Base-by-base conservation (phyloP, 1,140 invertebrate species). In the Holcopasites calliopsidis region DNA sequence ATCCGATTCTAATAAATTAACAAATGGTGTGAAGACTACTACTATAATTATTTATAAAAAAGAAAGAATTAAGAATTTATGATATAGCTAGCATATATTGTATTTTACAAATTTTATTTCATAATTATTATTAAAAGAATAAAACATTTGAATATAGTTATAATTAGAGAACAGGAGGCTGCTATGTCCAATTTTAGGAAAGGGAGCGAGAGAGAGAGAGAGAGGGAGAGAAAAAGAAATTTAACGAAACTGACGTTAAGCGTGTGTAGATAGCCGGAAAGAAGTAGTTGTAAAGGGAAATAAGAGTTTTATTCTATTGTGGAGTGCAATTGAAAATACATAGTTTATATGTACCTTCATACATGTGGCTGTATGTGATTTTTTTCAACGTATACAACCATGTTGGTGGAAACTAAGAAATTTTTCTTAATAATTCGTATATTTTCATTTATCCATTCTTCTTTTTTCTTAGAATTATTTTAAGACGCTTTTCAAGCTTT, bases 71-170 rank as follows among this genome's bases (percentile, higher is more conserved):
- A 89, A 88, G 85, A 90, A 90, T 90, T 89, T 90, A 89, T 89
- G 83, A 89, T 90, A 91, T 86, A 77, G 82, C 86, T 82, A 87
- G 89, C 86, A 91, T 87, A 90, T 86, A 91, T 91, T 91, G 90
- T 91, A 91, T 91, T 91, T 91, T 91, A 91, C 88, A 91, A 89
- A 91, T 91, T 91, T 91, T 90, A 90, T 88, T 91, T 90, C 85
- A 88, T 90, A 88, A 90, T 83, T 88, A 76, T 68, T 78, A 76
- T 75, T 83, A 71, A 78, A 82, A 52, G 77, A 74, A 79, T 76
- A 47, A 75, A 79, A 86, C 78, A 81, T 83, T 84, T 73, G 78
- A 74, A 81, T 87, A 84, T 84, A 83, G 57, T 84, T 84, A 80
- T 76, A 80, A n/a, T 88, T 87, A 83, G 85, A 89, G 88, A 89